These are phyloP conservation scores for Macrotis lagotis DNA, from an alignment of 2,113 vertebrate genomes.

Conservation along the genomic window DNA sequence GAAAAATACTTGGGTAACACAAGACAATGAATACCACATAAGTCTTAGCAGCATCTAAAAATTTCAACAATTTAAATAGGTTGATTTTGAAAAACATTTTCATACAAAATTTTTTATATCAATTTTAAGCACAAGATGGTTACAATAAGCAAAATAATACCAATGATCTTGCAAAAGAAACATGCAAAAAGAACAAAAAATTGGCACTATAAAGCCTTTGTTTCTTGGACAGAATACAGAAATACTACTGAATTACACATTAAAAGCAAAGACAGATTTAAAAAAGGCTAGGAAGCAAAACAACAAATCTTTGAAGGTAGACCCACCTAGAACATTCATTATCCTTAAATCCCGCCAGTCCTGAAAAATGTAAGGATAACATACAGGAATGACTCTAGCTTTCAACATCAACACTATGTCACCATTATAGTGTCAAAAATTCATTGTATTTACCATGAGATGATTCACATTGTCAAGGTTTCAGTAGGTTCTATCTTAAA, in stretches of 20 bases:
- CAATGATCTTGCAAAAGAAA: constrained; percentile 47
- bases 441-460: background rate
- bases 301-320: background rate
- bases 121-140: constrained; percentile 29
- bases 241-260: constrained; percentile 38
- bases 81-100: constrained; percentile 24
- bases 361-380: constrained; percentile 44
- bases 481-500: constrained; percentile 10
- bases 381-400: background rate
- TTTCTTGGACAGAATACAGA: constrained; percentile 32
- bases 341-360: constrained; percentile 2
- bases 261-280: constrained; percentile 27
- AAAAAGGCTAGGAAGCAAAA: constrained; percentile 26
- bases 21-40: background rate
- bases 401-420: background rate
- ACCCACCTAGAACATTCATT: constrained; percentile 24
- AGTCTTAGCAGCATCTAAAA: background rate
- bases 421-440: background rate
- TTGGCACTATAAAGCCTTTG: background rate
- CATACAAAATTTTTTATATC: constrained; percentile 23
- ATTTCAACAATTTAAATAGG: constrained; percentile 17
- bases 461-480: constrained; percentile 18
- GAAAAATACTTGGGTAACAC: constrained; percentile 12
- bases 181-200: constrained; percentile 43
- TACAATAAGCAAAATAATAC: constrained; percentile 31